Evolutionary conservation across 2,888 invertebrate genomes (phyloP).

Genomic region (Imbricaverruca yamaguchii): DNA sequence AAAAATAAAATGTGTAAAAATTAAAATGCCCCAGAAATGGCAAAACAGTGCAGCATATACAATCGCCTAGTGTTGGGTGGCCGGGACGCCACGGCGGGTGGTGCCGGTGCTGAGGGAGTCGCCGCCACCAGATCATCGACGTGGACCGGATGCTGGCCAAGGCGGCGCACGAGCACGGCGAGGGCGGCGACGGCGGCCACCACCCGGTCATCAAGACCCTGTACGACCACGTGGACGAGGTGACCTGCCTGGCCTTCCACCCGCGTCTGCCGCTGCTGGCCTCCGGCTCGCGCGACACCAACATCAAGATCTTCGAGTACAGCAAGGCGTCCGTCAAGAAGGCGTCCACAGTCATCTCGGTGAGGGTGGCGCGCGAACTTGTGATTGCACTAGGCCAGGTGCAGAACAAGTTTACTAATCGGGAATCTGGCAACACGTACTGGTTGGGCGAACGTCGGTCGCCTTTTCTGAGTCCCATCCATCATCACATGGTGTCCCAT

Average conservation of each 20-base stretch:
- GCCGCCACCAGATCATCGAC: slow-evolving; percentile 65
- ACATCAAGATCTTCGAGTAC: slow-evolving; percentile 93
- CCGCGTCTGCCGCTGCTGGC: slow-evolving; percentile 89
- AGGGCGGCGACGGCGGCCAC: slow-evolving; percentile 61
- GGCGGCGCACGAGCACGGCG: slow-evolving; percentile 84
- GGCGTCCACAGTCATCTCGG: slow-evolving; percentile 89
- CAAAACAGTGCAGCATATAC: no score
- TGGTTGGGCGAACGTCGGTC: no score
- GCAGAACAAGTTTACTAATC: no score
- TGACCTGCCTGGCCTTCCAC: slow-evolving; percentile 93
- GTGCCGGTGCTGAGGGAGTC: not conserved
- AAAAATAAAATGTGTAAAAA: no score
- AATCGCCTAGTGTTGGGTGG: not conserved
- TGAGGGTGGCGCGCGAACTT: slow-evolving; percentile 42
- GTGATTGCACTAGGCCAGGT: no score
- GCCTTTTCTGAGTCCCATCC: no score
- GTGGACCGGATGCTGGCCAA: slow-evolving; percentile 99
- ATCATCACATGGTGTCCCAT: no score
- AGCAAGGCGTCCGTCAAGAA: slow-evolving; percentile 98
- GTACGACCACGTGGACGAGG: slow-evolving; percentile 96
- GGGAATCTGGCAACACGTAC: no score
- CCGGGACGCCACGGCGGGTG: not conserved
- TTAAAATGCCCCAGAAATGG: no score
- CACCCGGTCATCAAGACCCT: slow-evolving; percentile 97
- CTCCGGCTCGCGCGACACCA: slow-evolving; percentile 89